Base-by-base conservation (phyloP, 2,888 invertebrate genomes). In the Pemphredon lugubris region DNA sequence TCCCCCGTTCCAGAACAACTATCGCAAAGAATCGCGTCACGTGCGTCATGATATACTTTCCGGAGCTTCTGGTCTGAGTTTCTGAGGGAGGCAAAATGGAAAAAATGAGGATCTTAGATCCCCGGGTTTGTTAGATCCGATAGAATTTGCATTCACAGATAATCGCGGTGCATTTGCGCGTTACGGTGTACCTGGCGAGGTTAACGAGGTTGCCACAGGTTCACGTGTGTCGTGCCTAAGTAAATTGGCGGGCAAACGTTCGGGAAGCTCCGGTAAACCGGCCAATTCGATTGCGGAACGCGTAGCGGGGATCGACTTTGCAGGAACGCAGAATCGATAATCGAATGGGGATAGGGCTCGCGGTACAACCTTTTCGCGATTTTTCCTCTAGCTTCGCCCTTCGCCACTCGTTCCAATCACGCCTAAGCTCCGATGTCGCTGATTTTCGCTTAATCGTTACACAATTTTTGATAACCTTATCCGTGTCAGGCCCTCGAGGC, bases 221-320 rank as follows among this genome's bases (percentile, higher is more conserved):
- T 77, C 67, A 77, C 81, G 77, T 75, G 75, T 60, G 65, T 50
- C 65, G 74, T 72, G 60, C 66, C 73, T 81, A 77, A 79, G 81
- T 69, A 74, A 79, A 79, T 79, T 81, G 81, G 59, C 70, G 50
- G 60, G 54, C 77, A 73, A 76, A 79, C 63, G 68, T 73, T 79
- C 73, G 54, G 65, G 48, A 55, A 68, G 60, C 78, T 39, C 51
- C 40, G 47, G 55, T 57, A 79, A 79, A 79, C 70, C 75, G 59
- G 65, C 63, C 75, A 70, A 79, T 75, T 78, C 67, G 73, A 65
- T 79, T 69, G 80, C 69, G 66, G 55, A 4, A 64, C 66, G 68
- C 71, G 66, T 65, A 61, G 20, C 23, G 48, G 40, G 26, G 42
- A n/a, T n/a, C n/a, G n/a, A 73, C 51, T 57, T 55, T 30, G 9